Evolutionary conservation across 2,797 vertebrate genomes (phyloP).

Genomic region (Nyctibius grandis): DNA sequence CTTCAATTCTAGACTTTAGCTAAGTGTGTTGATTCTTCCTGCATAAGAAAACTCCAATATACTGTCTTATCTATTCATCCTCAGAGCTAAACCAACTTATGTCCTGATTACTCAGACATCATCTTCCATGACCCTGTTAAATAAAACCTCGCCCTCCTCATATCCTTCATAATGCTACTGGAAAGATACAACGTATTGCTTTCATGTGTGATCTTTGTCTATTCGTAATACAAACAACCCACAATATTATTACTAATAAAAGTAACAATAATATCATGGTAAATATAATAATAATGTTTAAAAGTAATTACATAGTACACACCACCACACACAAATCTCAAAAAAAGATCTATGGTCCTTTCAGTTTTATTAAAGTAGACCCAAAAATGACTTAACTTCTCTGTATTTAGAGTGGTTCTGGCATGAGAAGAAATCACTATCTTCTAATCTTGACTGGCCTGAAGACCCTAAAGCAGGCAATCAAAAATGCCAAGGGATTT

Average conservation of each 20-base stretch:
- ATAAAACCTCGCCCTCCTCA: conserved; percentile 6
- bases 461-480: neutral
- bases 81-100: neutral
- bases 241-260: neutral
- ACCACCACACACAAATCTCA: neutral
- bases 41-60: neutral
- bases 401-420: neutral
- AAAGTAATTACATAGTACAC: neutral
- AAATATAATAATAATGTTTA: neutral
- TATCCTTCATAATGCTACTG: neutral
- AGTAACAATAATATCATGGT: neutral
- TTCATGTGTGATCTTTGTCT: conserved; percentile 15
- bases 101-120: neutral
- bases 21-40: neutral
- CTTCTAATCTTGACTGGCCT: neutral
- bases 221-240: neutral
- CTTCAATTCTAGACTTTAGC: neutral
- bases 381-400: neutral
- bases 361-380: neutral
- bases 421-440: neutral
- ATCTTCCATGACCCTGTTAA: neutral
- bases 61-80: neutral
- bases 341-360: neutral
- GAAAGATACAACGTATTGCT: neutral
- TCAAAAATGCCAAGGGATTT: neutral